Evolutionary conservation across 2,888 invertebrate genomes (phyloP).

Genomic region (Petrolisthes manimaculis): DNA sequence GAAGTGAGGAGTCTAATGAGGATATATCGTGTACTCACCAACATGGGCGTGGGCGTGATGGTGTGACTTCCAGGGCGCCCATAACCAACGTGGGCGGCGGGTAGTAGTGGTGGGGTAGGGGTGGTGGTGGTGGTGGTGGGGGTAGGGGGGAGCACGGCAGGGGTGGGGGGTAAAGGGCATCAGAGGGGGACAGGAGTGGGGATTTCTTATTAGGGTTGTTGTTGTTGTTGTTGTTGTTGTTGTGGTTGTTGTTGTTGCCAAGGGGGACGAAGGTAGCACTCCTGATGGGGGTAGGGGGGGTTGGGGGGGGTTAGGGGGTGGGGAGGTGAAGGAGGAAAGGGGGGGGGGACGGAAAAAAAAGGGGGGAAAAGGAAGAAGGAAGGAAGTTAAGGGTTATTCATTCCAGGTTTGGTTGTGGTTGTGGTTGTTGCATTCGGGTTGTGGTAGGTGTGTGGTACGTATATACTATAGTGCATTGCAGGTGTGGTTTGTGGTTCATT

Average conservation of each 20-base stretch:
- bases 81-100: slow-evolving; percentile 38
- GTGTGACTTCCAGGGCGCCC: slow-evolving; percentile 43
- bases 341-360: background rate
- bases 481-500: background rate
- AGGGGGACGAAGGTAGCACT: slow-evolving; percentile 44
- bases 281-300: slow-evolving; percentile 26
- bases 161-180: slow-evolving; percentile 25
- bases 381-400: background rate
- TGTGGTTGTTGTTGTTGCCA: slow-evolving; percentile 26
- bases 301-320: background rate
- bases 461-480: background rate
- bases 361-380: background rate
- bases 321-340: background rate
- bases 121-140: slow-evolving; percentile 25
- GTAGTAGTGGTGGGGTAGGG: slow-evolving; percentile 30
- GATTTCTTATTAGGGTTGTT: too few species aligned
- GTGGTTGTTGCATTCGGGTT: background rate
- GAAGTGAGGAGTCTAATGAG: background rate
- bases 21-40: slow-evolving; percentile 1
- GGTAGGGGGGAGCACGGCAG: slow-evolving; percentile 20
- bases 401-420: background rate
- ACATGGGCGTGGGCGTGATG: slow-evolving; percentile 10
- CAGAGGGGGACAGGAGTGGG: slow-evolving; percentile 35
- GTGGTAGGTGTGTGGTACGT: background rate
- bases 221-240: too few species aligned